These are phyloP conservation scores for Heliocidaris erythrogramma DNA, from an alignment of 35 echinoderm and acorn worm genomes.

Conservation along the genomic window DNA sequence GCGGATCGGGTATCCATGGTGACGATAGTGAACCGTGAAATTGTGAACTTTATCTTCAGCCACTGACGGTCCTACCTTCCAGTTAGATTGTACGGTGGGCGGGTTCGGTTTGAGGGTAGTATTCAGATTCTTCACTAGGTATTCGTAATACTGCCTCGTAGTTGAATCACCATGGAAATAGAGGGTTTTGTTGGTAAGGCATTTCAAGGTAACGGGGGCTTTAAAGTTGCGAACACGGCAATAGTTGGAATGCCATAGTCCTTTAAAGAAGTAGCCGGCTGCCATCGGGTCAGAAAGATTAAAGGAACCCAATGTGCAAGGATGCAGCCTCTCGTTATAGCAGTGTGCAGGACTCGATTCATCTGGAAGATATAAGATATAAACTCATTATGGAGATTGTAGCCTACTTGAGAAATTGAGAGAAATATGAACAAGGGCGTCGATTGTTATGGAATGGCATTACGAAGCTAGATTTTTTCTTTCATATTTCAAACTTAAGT, in stretches of 20 bases:
- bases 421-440: too few species aligned
- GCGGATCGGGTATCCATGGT: too few species aligned
- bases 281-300: not conserved
- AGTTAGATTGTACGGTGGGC: not conserved
- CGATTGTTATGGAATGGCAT: too few species aligned
- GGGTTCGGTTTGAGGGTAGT: not conserved
- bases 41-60: conserved; percentile 24
- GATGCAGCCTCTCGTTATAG: not conserved
- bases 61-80: conserved; percentile 33
- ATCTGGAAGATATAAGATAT: not conserved
- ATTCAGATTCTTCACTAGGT: not conserved
- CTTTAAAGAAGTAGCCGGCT: conserved; percentile 55
- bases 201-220: not conserved
- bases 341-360: not conserved
- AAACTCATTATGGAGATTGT: not conserved
- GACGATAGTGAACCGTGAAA: not conserved
- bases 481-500: too few species aligned
- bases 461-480: too few species aligned
- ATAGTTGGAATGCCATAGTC: conserved; percentile 42
- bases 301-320: not conserved
- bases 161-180: conserved; percentile 70
- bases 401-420: too few species aligned
- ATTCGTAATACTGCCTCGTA: conserved; percentile 53
- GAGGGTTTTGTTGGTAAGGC: not conserved
- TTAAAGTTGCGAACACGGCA: not conserved